Base-by-base conservation (phyloP, 2,888 invertebrate genomes). In the Tuta absoluta region DNA sequence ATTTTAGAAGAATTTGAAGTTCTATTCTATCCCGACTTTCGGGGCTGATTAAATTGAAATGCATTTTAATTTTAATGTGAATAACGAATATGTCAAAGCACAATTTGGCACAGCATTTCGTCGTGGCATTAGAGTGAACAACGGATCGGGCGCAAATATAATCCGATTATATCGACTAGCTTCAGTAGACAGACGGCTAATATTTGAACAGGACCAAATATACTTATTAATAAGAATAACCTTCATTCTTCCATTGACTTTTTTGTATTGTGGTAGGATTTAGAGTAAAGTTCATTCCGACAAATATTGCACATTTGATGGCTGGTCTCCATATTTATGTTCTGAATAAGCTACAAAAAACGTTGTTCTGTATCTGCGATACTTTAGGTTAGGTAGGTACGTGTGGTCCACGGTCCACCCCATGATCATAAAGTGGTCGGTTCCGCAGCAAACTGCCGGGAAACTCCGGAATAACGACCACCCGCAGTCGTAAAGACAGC, bases 101-200 rank as follows among this genome's bases (percentile, higher is more conserved):
- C 57, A n/a, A 57, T 57, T 57, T 33, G 33, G 33, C 33, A 33
- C 8, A 8, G 33, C 33, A 14, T 71, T 71, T 72, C 63, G 59
- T 76, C 75, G 73, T 78, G 76, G 70, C 76, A 76, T 78, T 78
- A 57, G 37, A 7, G 33, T 33, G 57, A 12, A 49, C 19, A 49
- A 14, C 8, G 21, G 49, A 49, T 1, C 21, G 12, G 12, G 19
- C 57, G 57, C 28, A 28, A 24, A 37, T 57, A 57, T 57, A 57
- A 57, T 57, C 57, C 37, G 57, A 57, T 57, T 57, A 57, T 5
- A 17, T 12, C 24, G 45, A 61, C 58, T 51, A 45, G 53, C 21
- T 51, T 63, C 62, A 51, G 63, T 68, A 67, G 65, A 38, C 68
- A 69, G 69, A 65, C 38, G 61, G 41, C 41, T 78, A 79, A 68